Evolutionary conservation across 1,140 invertebrate species (phyloP).

Genomic region (Pseudomyrmex gracilis): DNA sequence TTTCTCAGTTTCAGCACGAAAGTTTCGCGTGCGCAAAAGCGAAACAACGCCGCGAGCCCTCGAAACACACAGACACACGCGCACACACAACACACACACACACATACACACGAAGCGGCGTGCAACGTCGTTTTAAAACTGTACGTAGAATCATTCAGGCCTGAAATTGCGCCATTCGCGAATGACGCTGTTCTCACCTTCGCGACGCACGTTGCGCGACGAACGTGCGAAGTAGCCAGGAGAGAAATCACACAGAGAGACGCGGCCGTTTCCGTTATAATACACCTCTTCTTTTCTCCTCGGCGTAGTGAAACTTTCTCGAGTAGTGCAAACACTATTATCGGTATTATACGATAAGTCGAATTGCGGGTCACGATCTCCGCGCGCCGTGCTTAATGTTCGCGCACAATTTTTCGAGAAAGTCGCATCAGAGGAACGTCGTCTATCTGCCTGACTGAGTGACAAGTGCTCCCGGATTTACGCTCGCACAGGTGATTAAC

Average conservation of each 20-base stretch:
- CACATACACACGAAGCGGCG: too few species aligned
- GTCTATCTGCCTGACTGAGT: conserved; percentile 39
- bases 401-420: conserved; percentile 40
- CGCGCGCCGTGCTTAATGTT: conserved; percentile 55
- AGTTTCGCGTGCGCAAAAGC: conserved; percentile 39
- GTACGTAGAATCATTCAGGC: conserved; percentile 43
- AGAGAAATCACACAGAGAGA: conserved; percentile 72
- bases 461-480: conserved; percentile 55
- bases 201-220: conserved; percentile 54
- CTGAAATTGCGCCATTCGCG: conserved; percentile 57
- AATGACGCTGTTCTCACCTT: conserved; percentile 35
- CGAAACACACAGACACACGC: conserved; percentile 2
- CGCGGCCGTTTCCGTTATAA: conserved; percentile 73
- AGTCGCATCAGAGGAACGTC: conserved; percentile 17
- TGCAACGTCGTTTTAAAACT: conserved; percentile 18
- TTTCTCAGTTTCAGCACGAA: conserved; percentile 37
- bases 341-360: conserved; percentile 73
- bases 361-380: conserved; percentile 68
- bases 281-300: conserved; percentile 51
- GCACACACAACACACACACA: too few species aligned
- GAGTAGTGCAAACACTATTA: conserved; percentile 76
- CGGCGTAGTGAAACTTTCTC: conserved; percentile 73
- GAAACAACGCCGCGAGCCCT: conserved; percentile 37
- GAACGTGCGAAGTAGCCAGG: conserved; percentile 72
- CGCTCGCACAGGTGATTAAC: conserved; percentile 45